Conservation (phyloP, 2,888 invertebrate genomes). For the Chelonus formosanus region DNA sequence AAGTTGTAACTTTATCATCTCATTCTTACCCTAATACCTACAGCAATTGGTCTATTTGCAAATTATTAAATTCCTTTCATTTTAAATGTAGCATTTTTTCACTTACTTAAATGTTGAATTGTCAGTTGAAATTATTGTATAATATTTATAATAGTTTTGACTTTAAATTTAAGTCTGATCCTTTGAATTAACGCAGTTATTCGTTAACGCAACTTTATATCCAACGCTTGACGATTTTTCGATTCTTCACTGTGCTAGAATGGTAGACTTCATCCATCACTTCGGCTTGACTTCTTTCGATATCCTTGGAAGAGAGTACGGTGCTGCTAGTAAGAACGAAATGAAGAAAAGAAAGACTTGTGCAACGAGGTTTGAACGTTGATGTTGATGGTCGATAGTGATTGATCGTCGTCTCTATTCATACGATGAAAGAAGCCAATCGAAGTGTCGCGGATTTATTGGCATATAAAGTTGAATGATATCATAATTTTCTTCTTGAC, state of each 20-base stretch:
- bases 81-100: too few relatives aligned
- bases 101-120: slow-evolving; percentile 23
- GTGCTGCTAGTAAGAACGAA: slow-evolving; percentile 22
- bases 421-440: slow-evolving; percentile 23
- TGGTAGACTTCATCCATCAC: slow-evolving; percentile 42
- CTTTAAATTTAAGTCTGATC: slow-evolving; percentile 38
- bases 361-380: slow-evolving; percentile 23
- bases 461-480: slow-evolving; percentile 39
- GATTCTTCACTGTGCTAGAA: slow-evolving; percentile 26
- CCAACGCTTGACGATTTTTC: slow-evolving; percentile 7
- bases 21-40: too few relatives aligned
- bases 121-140: slow-evolving; percentile 34
- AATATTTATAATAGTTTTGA: slow-evolving; percentile 39
- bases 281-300: slow-evolving; percentile 39
- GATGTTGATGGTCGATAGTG: slow-evolving; percentile 36
- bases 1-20: too few relatives aligned
- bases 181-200: slow-evolving; percentile 40
- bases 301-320: slow-evolving; percentile 17
- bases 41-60: too few relatives aligned
- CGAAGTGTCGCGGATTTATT: slow-evolving; percentile 37
- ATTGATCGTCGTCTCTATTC: slow-evolving; percentile 40
- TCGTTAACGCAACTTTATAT: slow-evolving; percentile 39
- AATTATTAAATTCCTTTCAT: too few relatives aligned
- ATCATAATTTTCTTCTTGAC: slow-evolving; percentile 38
- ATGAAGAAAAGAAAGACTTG: slow-evolving; percentile 2